Conservation (phyloP, 2,113 vertebrate genomes). For the Pedionomus torquatus region DNA sequence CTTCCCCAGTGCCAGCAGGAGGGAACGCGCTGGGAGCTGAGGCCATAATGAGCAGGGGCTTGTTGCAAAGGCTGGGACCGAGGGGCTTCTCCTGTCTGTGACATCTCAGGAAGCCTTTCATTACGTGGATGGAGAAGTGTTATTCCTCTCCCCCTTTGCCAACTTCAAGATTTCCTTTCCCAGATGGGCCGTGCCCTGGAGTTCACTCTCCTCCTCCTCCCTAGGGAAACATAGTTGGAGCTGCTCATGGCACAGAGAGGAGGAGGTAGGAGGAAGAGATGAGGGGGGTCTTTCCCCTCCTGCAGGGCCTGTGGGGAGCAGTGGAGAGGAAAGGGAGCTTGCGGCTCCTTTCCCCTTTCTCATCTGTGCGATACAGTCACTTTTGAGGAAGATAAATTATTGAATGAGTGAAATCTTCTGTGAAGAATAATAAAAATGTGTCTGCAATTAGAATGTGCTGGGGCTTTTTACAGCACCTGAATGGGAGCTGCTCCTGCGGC, state of each 20-base stretch:
- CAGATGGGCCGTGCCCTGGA: not conserved
- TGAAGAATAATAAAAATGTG: not conserved
- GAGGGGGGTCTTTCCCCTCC: no score
- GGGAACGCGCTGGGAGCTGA: not conserved
- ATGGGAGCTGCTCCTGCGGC: not conserved
- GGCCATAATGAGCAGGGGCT: not conserved
- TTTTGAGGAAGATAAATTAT: conserved; percentile 14
- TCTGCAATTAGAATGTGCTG: not conserved
- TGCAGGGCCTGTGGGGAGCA: fast-evolving
- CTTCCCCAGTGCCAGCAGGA: not conserved
- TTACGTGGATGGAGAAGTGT: not conserved
- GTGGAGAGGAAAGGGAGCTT: not conserved
- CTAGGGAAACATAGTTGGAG: not conserved
- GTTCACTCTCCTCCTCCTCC: not conserved
- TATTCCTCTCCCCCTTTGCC: not conserved
- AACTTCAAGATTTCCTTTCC: not conserved
- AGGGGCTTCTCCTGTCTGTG: not conserved
- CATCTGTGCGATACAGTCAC: not conserved
- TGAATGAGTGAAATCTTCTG: conserved; percentile 39
- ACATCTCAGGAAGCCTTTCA: not conserved
- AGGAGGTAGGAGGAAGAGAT: not conserved
- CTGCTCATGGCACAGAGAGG: fast-evolving
- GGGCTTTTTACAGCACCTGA: not conserved
- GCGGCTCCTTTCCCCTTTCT: not conserved
- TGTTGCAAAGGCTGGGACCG: not conserved